These are phyloP conservation scores for Nycticorax nycticorax DNA, from an alignment of 2,113 vertebrate species.

Conservation along the genomic window DNA sequence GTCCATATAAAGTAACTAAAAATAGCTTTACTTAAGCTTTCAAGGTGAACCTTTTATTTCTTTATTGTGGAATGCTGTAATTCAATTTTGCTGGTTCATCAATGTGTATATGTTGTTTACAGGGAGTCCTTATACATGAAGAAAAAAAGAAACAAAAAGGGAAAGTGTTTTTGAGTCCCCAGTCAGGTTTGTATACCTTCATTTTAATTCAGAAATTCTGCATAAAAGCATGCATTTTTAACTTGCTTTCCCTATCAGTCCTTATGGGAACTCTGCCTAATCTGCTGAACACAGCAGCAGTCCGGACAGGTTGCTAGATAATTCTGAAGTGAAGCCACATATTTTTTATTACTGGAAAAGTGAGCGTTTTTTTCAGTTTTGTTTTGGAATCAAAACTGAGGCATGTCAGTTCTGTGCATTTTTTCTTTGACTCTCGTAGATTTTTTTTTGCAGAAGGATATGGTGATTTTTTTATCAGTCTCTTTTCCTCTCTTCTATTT, in stretches of 20 bases:
- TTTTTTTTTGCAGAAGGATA: neutral
- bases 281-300: neutral
- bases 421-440: neutral
- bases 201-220: neutral
- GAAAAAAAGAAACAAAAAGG: slow-evolving; percentile 86
- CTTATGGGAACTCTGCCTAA: neutral
- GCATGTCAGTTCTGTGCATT: neutral
- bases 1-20: neutral
- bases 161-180: slow-evolving; percentile 85
- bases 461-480: neutral
- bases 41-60: neutral
- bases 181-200: slow-evolving; percentile 81
- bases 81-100: slow-evolving; percentile 2
- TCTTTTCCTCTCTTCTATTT: neutral
- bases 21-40: neutral
- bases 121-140: slow-evolving; percentile 80
- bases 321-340: neutral
- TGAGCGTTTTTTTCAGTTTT: neutral
- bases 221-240: neutral
- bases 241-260: neutral
- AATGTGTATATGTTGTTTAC: slow-evolving; percentile 52
- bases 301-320: neutral
- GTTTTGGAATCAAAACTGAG: neutral
- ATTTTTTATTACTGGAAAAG: neutral
- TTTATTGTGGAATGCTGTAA: neutral